Evolutionary conservation across 1,140 invertebrate genomes (phyloP), one percentile per base, ranked within the genome.

Genomic region (Drusus annulatus): DNA sequence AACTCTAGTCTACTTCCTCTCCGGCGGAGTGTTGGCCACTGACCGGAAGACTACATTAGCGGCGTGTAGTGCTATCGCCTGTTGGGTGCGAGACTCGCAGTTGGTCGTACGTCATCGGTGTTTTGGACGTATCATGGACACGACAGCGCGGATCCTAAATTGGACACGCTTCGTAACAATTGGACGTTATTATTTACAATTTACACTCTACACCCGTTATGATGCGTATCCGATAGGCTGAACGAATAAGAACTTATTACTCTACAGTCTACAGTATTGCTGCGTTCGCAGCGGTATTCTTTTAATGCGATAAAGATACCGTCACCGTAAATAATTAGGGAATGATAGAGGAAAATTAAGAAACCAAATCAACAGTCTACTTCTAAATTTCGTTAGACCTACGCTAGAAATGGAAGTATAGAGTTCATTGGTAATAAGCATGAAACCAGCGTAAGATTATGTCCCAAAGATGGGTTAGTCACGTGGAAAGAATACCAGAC

Each of bases 111-210:
- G 36, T 45, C 36, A 45, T 45, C 62, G 28, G 8, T 31, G 62
- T 60, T 60, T n/a, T 28, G 62, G 62, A 17, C 21, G 60, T 15
- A 63, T 63, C 23, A 25, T 63, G 36, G 36, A 10, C 36, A 45
- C 36, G 5, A 45, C 60, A 25, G 19, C 60, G 62, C 62, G 21
- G 21, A 65, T 65, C 62, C 62, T 25, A 65, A 65, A 65, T 65
- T 65, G 25, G 62, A 25, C 25, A 65, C 23, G 23, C 62, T 21
- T 28, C 62, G 8, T 21, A 60, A 65, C 62, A 65, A 65, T 65
- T 65, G 62, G 23, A 25, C 62, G 28, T 65, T 65, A 28, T 25
- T 45, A 45, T 45, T 45, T 45, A 45, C 36, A 45, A 45, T 45
- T 45, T 45, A 45, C 36, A 45, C 36, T 45, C 8, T 45, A 45